Conservation (phyloP, 2,888 invertebrate species). For the Drosophila longiperda region DNA sequence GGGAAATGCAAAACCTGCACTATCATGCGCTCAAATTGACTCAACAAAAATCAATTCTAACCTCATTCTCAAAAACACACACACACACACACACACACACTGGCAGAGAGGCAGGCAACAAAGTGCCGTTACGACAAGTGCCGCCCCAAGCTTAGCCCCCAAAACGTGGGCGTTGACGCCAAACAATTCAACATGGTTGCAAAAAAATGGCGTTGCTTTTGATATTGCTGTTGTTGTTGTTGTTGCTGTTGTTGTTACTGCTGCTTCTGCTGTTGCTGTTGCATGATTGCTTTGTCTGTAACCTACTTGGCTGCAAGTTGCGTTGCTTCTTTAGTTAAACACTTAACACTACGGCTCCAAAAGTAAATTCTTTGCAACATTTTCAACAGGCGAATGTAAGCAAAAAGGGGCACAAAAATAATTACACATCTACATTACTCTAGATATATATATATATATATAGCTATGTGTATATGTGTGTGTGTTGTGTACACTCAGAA, state of each 20-base stretch:
- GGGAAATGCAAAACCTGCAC: slow-evolving; percentile 42
- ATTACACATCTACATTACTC: background rate
- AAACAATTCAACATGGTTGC: slow-evolving; percentile 42
- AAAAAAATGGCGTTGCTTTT: slow-evolving; percentile 39
- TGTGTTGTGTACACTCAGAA: background rate
- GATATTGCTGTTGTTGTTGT: slow-evolving; percentile 4
- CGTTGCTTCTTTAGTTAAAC: slow-evolving; percentile 66
- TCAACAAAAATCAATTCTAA: slow-evolving; percentile 72
- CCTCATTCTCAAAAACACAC: slow-evolving; percentile 52
- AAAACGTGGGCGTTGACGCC: slow-evolving; percentile 51
- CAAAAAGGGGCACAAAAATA: slow-evolving; percentile 3
- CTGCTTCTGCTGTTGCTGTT: slow-evolving; percentile 34
- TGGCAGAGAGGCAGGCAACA: slow-evolving; percentile 8
- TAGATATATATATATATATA: background rate
- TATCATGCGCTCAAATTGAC: slow-evolving; percentile 46
- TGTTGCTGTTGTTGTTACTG: slow-evolving; percentile 12
- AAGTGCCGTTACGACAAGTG: slow-evolving; percentile 34
- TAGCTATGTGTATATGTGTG: background rate
- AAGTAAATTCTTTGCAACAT: slow-evolving; percentile 20
- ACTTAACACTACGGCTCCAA: slow-evolving; percentile 54
- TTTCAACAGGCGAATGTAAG: slow-evolving; percentile 17
- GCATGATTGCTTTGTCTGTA: slow-evolving; percentile 65
- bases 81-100: background rate
- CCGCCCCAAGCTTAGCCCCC: slow-evolving; percentile 43
- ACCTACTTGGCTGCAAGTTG: slow-evolving; percentile 66